Conservation (phyloP, 2,888 invertebrate genomes). For the Stomorhina lunata region DNA sequence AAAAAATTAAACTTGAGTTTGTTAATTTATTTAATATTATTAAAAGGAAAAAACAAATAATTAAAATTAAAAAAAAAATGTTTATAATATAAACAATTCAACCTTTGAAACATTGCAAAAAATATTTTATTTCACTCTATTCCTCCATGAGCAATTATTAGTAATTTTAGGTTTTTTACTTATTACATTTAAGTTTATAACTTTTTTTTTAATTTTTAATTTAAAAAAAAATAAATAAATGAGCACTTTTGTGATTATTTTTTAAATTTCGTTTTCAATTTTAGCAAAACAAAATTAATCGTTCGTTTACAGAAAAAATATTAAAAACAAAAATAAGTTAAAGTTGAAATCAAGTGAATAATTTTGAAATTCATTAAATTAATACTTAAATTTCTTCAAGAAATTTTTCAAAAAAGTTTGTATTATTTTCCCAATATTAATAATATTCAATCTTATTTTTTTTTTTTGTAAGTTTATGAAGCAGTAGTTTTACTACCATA, state of each 20-base stretch:
- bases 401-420: slow-evolving; percentile 23
- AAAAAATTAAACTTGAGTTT: slow-evolving; percentile 30
- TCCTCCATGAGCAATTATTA: slow-evolving; percentile 57
- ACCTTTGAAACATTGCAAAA: slow-evolving; percentile 61
- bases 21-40: slow-evolving; percentile 37
- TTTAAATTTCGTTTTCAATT: slow-evolving; percentile 45
- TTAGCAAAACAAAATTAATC: slow-evolving; percentile 35
- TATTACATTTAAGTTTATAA: slow-evolving; percentile 8
- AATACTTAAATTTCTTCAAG: slow-evolving; percentile 59
- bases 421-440: slow-evolving; percentile 13
- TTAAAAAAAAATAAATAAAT: slow-evolving; percentile 39
- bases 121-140: slow-evolving; percentile 29
- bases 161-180: background rate
- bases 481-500: slow-evolving; percentile 39
- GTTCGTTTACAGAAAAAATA: slow-evolving; percentile 54
- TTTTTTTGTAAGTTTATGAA: slow-evolving; percentile 32
- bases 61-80: slow-evolving; percentile 17
- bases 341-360: slow-evolving; percentile 39
- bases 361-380: slow-evolving; percentile 47
- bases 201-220: slow-evolving; percentile 19
- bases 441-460: slow-evolving; percentile 28
- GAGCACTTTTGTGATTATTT: slow-evolving; percentile 43
- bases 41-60: slow-evolving; percentile 26
- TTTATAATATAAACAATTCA: slow-evolving; percentile 57
- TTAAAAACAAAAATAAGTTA: slow-evolving; percentile 24